Conservation (phyloP, 1,140 invertebrate species). For the Ostrea edulis region DNA sequence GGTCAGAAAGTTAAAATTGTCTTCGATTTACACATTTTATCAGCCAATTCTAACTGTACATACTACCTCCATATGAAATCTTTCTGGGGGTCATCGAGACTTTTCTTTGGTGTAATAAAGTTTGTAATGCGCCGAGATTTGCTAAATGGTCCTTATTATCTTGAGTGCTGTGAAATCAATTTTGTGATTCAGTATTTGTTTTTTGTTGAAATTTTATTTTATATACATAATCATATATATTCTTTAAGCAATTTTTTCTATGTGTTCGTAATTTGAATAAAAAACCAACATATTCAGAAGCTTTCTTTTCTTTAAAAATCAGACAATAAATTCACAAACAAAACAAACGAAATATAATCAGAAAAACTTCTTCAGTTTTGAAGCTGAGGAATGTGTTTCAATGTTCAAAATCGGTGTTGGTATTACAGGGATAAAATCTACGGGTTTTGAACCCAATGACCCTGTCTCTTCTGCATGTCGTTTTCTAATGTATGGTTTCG, state of each 20-base stretch:
- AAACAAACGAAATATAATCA: background rate
- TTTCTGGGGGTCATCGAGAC: background rate
- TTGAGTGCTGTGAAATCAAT: background rate
- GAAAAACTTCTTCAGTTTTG: background rate
- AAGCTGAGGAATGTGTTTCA: background rate
- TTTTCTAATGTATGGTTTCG: slow-evolving; percentile 22
- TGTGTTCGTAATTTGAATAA: slow-evolving; percentile 26
- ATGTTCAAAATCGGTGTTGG: background rate
- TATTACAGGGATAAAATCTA: background rate
- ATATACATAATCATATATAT: background rate
- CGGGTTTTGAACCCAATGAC: background rate
- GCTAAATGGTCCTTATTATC: background rate
- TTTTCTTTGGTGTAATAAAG: background rate
- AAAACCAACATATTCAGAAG: background rate
- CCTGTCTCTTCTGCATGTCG: background rate
- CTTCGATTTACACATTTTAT: no score
- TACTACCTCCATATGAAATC: background rate
- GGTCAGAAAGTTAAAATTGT: no score
- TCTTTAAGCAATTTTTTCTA: background rate
- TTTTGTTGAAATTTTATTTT: background rate
- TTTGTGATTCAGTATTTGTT: background rate
- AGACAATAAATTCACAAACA: background rate
- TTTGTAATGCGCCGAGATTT: background rate
- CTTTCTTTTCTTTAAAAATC: background rate
- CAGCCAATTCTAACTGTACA: background rate